Base-by-base conservation (phyloP, 2,113 vertebrate species). In the Tachysurus vachellii region DNA sequence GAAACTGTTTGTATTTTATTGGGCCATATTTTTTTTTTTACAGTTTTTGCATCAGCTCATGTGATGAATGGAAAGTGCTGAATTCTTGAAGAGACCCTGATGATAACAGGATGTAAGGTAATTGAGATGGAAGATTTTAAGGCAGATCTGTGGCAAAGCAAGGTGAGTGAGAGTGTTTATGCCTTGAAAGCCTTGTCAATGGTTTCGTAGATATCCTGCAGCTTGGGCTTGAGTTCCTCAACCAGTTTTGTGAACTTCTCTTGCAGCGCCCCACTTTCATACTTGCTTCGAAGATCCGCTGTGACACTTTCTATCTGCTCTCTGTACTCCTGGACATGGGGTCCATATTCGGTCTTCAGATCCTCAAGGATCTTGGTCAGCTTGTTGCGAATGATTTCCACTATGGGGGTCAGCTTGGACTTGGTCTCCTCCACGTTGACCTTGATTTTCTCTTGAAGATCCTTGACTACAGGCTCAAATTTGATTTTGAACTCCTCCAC, bases 341-440 rank as follows among this genome's bases (percentile, higher is more conserved):
- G 96, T 0, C 2, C 10, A 62, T 94, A 89, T 73, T 88, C 66
- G 1, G 9, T 14, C 70, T 82, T 93, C 86, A 97, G 80, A 0
- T 84, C 80, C 85, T 95, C 92, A 89, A 97, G 21, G 64, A 92
- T 92, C 85, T 92, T 87, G 26, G 87, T 84, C 82, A 97, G 4
- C 85, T 93, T 95, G 10, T 0, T 0, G 44, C 93, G 93, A 56
- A 98, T 89, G 84, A 57, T 0, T 0, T 98, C 95, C 0, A 96
- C 83, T 0, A 96, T 94, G 77, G 97, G 96, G 1, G 88, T 87
- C 6, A 96, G 81, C 3, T 82, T 94, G 53, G 73, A 57, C 85
- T 94, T 95, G 95, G 98, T 96, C 12, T 96, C 95, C 83, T 97
- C 96, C 61, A 97, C 84, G 0, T 96, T 95, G 82, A 4, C 28